Conservation (phyloP, 2,888 invertebrate species). For the Mythimna albipuncta region DNA sequence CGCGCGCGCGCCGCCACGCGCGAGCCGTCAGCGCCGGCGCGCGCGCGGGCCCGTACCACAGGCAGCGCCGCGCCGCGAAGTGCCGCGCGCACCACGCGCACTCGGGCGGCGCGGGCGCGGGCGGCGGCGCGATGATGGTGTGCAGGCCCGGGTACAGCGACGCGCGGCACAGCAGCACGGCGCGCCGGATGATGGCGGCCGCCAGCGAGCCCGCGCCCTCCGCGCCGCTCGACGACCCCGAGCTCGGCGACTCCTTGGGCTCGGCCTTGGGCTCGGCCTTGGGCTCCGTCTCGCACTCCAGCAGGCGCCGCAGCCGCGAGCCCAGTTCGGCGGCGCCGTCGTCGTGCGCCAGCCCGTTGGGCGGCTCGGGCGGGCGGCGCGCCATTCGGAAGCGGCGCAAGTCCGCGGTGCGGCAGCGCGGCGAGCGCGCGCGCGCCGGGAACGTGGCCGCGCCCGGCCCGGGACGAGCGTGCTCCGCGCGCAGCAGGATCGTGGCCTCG, state of each 20-base stretch:
- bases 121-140: conserved; percentile 88
- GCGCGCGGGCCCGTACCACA: conserved; percentile 90
- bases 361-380: conserved; percentile 34
- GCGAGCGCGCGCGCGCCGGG: conserved; percentile 41
- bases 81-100: conserved; percentile 80
- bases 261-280: conserved; percentile 43
- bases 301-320: conserved; percentile 70
- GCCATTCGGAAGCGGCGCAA: conserved; percentile 67
- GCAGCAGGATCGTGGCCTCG: conserved; percentile 81
- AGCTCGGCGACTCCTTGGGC: conserved; percentile 41
- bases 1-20: conserved; percentile 79
- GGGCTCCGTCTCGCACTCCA: conserved; percentile 61
- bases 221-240: conserved; percentile 49
- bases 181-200: conserved; percentile 86
- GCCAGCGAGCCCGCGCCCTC: conserved; percentile 74
- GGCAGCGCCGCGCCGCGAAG: conserved; percentile 79
- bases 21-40: conserved; percentile 70
- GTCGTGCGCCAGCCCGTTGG: conserved; percentile 41
- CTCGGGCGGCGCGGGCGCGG: conserved; percentile 59
- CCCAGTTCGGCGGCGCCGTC: conserved; percentile 51
- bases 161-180: conserved; percentile 85
- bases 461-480: conserved; percentile 77
- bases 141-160: conserved; percentile 91
- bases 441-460: conserved; percentile 43
- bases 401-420: conserved; percentile 53